Base-by-base conservation (phyloP, 2,797 vertebrate species). In the Oophaga sylvatica region DNA sequence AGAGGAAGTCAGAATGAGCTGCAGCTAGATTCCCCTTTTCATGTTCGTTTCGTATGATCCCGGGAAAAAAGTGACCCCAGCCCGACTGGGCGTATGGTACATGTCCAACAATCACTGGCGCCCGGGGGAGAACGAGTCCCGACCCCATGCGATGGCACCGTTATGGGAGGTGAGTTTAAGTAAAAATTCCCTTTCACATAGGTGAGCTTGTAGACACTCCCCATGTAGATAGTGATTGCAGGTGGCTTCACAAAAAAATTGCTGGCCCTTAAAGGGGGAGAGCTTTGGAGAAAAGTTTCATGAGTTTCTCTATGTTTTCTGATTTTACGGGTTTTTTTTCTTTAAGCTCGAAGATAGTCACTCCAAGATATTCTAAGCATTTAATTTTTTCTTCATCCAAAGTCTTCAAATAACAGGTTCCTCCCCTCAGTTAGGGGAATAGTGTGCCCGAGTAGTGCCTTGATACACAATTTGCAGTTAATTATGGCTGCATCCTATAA, bases 401-500 rank as follows among this genome's bases (percentile, higher is more conserved):
- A 3, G 5, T n/a, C 11, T 48, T 2, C 48, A 16, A n/a, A 48
- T 65, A 81, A 26, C 65, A 62, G 48, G 62, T 67, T 53, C 60
- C 62, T 81, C 7, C 4, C n/a, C 19, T 56, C 35, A 68, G 80
- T 68, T 20, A 68, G 80, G 45, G 56, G n/a, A 35, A 68, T 41
- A 17, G 7, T 20, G 10, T 56, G 45, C n/a, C 63, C 16, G 19
- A 67, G 80, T 15, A 17, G 7, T 70, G 0, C 57, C 29, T 71
- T 71, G 48, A 59, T 59, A 59, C 17, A 59, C 65, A 71, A 83
- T 83, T 71, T 59, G 13, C 11, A 59, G 4, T 59, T 68, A 45
- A 82, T 82, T 71, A 83, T n/a, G 19, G 26, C 67, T n/a, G 45
- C 45, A 8, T 84, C n/a, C 73, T 15, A 62, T 70, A 56, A 70